phyloP scores from a whole-genome alignment of 2,797 vertebrate genomes.

The Lerista edwardsae region DNA sequence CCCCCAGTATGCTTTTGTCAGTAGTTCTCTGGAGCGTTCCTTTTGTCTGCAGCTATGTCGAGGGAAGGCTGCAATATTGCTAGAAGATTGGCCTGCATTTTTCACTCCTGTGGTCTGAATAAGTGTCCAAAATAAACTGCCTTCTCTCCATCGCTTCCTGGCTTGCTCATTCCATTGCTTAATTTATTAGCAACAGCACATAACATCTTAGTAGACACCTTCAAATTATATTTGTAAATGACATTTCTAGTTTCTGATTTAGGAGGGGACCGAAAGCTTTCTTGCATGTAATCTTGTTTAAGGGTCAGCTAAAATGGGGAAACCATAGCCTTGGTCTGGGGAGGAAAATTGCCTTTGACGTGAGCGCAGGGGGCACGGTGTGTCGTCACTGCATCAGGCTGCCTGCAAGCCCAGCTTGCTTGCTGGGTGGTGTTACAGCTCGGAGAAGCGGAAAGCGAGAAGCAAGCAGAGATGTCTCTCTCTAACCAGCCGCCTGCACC shows the following conservation, averaged over 20 bases:
- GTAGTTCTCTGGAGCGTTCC: neutral
- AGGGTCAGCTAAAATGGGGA: neutral
- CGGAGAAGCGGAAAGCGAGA: slow-evolving; percentile 48
- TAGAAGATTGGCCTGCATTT: too few relatives aligned
- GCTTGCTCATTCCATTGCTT: neutral
- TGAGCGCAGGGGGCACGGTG: slow-evolving; percentile 59
- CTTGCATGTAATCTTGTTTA: neutral
- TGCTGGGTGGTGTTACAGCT: slow-evolving; percentile 66
- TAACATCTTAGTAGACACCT: neutral
- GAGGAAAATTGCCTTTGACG: slow-evolving; percentile 53
- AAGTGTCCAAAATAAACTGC: too few relatives aligned
- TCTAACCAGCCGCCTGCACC: slow-evolving; percentile 85
- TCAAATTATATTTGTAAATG: slow-evolving; percentile 21
- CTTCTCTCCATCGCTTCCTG: neutral
- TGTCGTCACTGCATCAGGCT: slow-evolving; percentile 74
- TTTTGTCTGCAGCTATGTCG: neutral
- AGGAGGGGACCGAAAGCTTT: neutral
- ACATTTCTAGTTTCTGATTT: neutral
- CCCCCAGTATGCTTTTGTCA: neutral
- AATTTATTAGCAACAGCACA: neutral
- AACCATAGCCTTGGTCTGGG: slow-evolving; percentile 26
- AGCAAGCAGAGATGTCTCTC: slow-evolving; percentile 85
- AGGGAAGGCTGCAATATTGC: neutral
- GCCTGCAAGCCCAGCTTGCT: slow-evolving; percentile 63
- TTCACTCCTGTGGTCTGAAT: neutral